Percentiles rank a stretch among this genome's conserved stretches.
These are phyloP conservation scores for Balearica regulorum DNA, from an alignment of 2,797 vertebrate genomes.

Conservation along the genomic window DNA sequence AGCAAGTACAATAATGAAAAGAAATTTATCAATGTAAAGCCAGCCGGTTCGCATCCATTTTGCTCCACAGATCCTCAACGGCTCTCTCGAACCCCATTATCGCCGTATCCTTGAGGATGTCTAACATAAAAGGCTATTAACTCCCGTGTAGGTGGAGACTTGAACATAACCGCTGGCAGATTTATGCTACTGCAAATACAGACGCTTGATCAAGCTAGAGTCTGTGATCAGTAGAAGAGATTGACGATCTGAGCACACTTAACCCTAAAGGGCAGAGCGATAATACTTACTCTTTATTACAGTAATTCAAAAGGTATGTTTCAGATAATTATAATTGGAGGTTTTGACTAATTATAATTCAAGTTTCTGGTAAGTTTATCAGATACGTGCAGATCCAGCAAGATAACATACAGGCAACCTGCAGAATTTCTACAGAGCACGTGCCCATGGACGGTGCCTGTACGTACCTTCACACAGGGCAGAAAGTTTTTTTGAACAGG, in stretches of 20 bases:
- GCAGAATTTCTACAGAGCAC: fast-evolving
- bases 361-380: not conserved
- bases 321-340: not conserved
- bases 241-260: slow-evolving; percentile 34
- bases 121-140: slow-evolving; percentile 52
- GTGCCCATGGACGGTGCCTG: not conserved
- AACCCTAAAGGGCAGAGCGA: slow-evolving; percentile 25
- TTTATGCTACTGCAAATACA: slow-evolving; percentile 22
- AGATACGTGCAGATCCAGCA: not conserved
- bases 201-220: slow-evolving; percentile 7
- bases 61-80: not conserved
- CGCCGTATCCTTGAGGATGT: not conserved
- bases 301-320: not conserved
- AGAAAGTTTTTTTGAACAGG: not conserved
- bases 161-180: slow-evolving; percentile 3
- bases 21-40: not conserved
- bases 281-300: not conserved
- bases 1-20: not conserved
- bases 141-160: slow-evolving; percentile 18
- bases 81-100: slow-evolving; percentile 26
- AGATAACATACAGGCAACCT: not conserved
- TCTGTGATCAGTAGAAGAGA: slow-evolving; percentile 1
- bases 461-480: not conserved
- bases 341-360: not conserved
- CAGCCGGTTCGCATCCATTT: not conserved